Base-by-base conservation (phyloP, 2,888 invertebrate species). In the Eumerus sabulonum region DNA sequence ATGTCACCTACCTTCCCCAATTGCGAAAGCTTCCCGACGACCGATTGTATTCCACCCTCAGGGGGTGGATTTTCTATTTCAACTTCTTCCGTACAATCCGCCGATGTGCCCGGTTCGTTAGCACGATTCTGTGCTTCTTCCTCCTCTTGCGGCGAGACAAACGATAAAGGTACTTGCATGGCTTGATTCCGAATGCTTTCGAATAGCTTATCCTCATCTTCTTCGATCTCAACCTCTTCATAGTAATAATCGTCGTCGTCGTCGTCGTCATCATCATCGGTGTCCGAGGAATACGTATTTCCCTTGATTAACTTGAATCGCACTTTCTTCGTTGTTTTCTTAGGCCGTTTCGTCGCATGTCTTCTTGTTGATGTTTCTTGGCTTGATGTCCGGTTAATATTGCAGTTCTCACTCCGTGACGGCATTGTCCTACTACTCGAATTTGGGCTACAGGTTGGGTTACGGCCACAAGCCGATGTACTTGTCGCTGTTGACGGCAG, bases 31-130 rank as follows among this genome's bases (percentile, higher is more conserved):
- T 86, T 87, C 70, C 87, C 86, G 7, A 87, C 68, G 12, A 86
- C 77, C 45, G 84, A 84, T 17, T 86, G 83, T 2, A 86, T 84
- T 54, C 87, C 87, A 44, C 87, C 87, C 50, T 87, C 87, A 1
- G 86, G 84, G 18, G 82, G 82, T 35, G 83, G 83, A 40, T 84
- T 82, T n/a, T 60, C 27, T 7, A n/a, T 44, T 17, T 64, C 79
- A 36, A 40, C 45, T 14, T 74, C 64, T 27, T 2, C 27, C 27
- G 27, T 27, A 27, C 7, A 7, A 35, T 68, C 68, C 9, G 63
- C 53, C 18, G 35, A 48, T 42, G 56, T 59, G 54, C 63, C 68
- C 48, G 54, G 60, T n/a, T 82, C 84, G 67, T 84, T 85, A 53
- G 48, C 72, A 17, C 72, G 17, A 48, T 84, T 82, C 67, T 84